These are phyloP conservation scores for Aphelenchoides bicaudatus DNA, from an alignment of 2,888 invertebrate species.

Conservation along the genomic window DNA sequence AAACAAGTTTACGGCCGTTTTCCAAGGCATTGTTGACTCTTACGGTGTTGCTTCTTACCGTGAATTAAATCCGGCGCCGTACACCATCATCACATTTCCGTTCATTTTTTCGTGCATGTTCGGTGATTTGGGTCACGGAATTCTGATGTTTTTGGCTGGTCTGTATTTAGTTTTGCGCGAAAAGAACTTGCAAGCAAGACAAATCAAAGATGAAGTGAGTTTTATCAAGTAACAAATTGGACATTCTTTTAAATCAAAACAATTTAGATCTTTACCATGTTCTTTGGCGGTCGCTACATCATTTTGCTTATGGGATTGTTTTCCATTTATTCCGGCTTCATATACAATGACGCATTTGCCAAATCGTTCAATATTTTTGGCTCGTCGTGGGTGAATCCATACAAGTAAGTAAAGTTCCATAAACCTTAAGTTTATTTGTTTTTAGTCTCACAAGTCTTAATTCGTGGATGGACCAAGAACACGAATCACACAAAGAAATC, in stretches of 20 bases:
- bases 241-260: neutral
- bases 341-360: slow-evolving; percentile 61
- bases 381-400: slow-evolving; percentile 61
- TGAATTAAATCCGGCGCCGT: slow-evolving; percentile 95
- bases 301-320: slow-evolving; percentile 61
- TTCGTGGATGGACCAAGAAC: slow-evolving; percentile 11
- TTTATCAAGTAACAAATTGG: neutral
- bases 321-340: slow-evolving; percentile 60
- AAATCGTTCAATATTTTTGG: slow-evolving; percentile 64
- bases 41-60: slow-evolving; percentile 92
- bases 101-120: slow-evolving; percentile 98
- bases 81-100: slow-evolving; percentile 93
- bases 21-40: slow-evolving; percentile 89
- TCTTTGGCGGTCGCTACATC: slow-evolving; percentile 61
- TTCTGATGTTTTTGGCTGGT: slow-evolving; percentile 83
- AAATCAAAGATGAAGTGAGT: slow-evolving; percentile 42
- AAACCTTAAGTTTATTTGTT: slow-evolving; percentile 12
- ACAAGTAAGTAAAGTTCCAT: slow-evolving; percentile 31
- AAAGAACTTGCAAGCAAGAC: slow-evolving; percentile 70
- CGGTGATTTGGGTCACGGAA: slow-evolving; percentile 88
- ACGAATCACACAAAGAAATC: slow-evolving; percentile 36
- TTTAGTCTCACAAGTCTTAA: slow-evolving; percentile 26
- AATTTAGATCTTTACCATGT: slow-evolving; percentile 64
- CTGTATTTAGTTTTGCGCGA: slow-evolving; percentile 90
- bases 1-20: slow-evolving; percentile 85